These are phyloP conservation scores for Capra hircus DNA, from an alignment of 2,113 vertebrate genomes.

Conservation along the genomic window DNA sequence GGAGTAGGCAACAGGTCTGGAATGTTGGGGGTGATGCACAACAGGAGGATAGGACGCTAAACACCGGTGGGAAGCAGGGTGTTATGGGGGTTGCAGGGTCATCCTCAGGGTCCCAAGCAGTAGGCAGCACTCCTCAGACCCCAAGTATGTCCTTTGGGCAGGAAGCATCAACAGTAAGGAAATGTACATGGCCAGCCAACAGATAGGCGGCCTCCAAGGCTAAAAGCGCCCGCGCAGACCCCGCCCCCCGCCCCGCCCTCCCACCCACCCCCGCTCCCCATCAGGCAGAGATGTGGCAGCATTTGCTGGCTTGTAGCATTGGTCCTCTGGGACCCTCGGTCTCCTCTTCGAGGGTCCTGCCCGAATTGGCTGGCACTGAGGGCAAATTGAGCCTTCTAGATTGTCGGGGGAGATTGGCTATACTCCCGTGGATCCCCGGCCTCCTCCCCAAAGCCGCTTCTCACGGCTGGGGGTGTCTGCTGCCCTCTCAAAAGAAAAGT, in stretches of 20 bases:
- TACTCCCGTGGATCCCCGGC: neutral
- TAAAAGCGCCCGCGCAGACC: conserved; percentile 54
- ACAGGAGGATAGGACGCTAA: neutral
- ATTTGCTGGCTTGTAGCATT: conserved; percentile 66
- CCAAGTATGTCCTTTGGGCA: conserved; percentile 31
- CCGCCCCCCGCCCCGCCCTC: neutral
- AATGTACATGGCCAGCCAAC: conserved; percentile 42
- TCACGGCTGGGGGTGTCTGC: conserved; percentile 35
- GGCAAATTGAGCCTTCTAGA: conserved; percentile 54
- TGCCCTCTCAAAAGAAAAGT: conserved; percentile 49
- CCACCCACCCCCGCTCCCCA: conserved; percentile 32
- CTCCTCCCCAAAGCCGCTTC: neutral
- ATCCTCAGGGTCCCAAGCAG: neutral
- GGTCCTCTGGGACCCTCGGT: conserved; percentile 65
- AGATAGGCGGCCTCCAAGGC: conserved; percentile 21
- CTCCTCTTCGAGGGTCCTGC: conserved; percentile 60
- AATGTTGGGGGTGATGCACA: neutral
- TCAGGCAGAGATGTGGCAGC: conserved; percentile 69
- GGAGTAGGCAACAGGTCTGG: neutral
- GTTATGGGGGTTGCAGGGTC: neutral
- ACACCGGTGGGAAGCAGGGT: conserved; percentile 6
- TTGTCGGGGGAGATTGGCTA: conserved; percentile 16
- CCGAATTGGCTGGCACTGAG: conserved; percentile 61
- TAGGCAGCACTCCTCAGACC: neutral
- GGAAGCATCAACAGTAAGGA: conserved; percentile 61